Conservation (phyloP, 2,797 vertebrate genomes). For the Xenentodon cancila region DNA sequence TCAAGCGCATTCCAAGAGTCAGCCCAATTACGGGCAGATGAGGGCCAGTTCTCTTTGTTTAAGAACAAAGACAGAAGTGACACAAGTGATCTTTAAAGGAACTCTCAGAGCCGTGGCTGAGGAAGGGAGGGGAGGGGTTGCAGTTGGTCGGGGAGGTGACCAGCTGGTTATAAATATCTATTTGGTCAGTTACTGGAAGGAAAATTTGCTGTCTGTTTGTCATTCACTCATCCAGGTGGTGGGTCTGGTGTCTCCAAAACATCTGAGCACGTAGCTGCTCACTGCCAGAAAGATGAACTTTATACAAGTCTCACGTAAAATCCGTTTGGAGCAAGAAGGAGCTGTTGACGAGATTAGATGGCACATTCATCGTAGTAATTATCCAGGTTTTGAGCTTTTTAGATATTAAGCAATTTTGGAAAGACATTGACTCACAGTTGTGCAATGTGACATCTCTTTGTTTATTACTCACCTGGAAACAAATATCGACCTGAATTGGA, state of each 20-base stretch:
- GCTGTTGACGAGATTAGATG: conserved; percentile 40
- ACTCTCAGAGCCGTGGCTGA: conserved; percentile 73
- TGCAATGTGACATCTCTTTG: too few relatives aligned
- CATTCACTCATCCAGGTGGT: conserved; percentile 83
- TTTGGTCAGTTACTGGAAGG: conserved; percentile 86
- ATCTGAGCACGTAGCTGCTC: conserved; percentile 66
- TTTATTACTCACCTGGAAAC: too few relatives aligned
- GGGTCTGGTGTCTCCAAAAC: conserved; percentile 76
- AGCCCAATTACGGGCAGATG: conserved; percentile 84
- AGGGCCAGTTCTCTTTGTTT: conserved; percentile 85
- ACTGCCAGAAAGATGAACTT: conserved; percentile 72
- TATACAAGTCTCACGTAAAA: conserved; percentile 73
- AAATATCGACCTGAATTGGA: too few relatives aligned
- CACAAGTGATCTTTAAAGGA: conserved; percentile 85
- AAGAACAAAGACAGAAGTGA: conserved; percentile 86
- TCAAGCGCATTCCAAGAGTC: conserved; percentile 85
- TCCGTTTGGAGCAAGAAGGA: conserved; percentile 61
- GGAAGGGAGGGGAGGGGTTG: conserved; percentile 48
- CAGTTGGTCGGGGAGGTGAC: conserved; percentile 70
- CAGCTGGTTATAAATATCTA: conserved; percentile 88
- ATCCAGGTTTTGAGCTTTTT: conserved; percentile 40
- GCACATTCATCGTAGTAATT: conserved; percentile 57
- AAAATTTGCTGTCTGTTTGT: conserved; percentile 83
- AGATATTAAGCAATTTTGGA: conserved; percentile 13
- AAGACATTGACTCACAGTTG: too few relatives aligned